Percentiles rank a stretch among this genome's conserved stretches.
Evolutionary conservation across 2,113 vertebrate species (phyloP).

Genomic region (Cettia cetti): DNA sequence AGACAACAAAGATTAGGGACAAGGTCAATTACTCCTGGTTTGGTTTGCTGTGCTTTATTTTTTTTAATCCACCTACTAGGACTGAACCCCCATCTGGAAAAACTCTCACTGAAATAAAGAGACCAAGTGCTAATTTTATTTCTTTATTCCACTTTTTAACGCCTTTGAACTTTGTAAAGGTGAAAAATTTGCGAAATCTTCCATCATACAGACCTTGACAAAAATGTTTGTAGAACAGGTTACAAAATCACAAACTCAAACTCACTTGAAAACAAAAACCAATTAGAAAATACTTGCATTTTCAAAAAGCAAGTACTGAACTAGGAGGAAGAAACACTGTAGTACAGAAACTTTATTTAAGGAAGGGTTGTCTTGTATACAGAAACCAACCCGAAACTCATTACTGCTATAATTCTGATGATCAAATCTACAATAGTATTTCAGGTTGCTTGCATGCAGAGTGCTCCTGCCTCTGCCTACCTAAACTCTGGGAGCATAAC

Average conservation of each 20-base stretch:
- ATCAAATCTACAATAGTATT: neutral
- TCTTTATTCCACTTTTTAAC: neutral
- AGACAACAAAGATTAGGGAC: neutral
- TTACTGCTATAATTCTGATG: neutral
- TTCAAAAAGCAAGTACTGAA: neutral
- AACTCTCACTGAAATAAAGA: neutral
- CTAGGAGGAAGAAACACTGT: neutral
- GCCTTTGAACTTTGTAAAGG: neutral
- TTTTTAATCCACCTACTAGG: neutral
- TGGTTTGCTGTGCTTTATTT: neutral
- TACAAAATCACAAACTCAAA: neutral
- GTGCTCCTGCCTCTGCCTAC: neutral
- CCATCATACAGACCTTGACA: neutral
- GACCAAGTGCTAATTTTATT: neutral
- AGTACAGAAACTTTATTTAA: neutral
- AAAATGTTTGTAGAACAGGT: neutral
- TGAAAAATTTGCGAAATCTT: neutral
- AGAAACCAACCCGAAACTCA: neutral
- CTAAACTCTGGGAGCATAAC: neutral
- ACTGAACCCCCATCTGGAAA: neutral
- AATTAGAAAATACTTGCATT: neutral
- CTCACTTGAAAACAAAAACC: neutral
- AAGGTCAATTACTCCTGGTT: neutral
- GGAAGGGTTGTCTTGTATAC: neutral
- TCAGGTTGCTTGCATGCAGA: neutral